Evolutionary conservation across 2,888 invertebrate genomes (phyloP).

Genomic region (Eupithecia dodoneata): DNA sequence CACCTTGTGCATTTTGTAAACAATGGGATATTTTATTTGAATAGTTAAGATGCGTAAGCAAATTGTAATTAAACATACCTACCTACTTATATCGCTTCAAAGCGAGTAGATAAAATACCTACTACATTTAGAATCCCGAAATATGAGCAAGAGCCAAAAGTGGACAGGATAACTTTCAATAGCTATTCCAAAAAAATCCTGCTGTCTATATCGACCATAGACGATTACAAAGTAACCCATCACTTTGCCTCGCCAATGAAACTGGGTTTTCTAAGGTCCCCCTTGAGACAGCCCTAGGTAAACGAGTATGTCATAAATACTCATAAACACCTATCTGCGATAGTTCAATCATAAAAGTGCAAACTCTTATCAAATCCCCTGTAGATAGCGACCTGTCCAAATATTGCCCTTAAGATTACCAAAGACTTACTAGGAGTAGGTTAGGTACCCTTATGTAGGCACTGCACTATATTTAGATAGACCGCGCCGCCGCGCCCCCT

Average conservation of each 20-base stretch:
- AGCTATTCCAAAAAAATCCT: not conserved
- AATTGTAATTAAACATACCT: not conserved
- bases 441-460: not conserved
- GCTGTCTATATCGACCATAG: no score
- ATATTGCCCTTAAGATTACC: not conserved
- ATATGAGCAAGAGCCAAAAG: not conserved
- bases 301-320: conserved; percentile 1
- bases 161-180: not conserved
- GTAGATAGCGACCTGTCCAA: conserved; percentile 4
- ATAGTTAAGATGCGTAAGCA: not conserved
- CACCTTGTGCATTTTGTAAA: conserved; percentile 4
- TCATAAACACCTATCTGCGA: conserved; percentile 12
- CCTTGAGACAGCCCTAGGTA: conserved; percentile 4
- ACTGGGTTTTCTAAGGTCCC: not conserved
- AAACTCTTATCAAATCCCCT: conserved; percentile 41
- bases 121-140: not conserved
- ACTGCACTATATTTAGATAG: not conserved
- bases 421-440: not conserved
- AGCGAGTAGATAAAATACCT: not conserved
- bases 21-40: conserved; percentile 3
- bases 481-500: not conserved
- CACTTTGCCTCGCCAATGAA: not conserved
- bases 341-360: conserved; percentile 23
- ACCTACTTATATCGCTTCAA: not conserved
- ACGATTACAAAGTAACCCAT: no score